Conservation (phyloP, 92 coral and sea anemone genomes). For the Siderastrea siderea region DNA sequence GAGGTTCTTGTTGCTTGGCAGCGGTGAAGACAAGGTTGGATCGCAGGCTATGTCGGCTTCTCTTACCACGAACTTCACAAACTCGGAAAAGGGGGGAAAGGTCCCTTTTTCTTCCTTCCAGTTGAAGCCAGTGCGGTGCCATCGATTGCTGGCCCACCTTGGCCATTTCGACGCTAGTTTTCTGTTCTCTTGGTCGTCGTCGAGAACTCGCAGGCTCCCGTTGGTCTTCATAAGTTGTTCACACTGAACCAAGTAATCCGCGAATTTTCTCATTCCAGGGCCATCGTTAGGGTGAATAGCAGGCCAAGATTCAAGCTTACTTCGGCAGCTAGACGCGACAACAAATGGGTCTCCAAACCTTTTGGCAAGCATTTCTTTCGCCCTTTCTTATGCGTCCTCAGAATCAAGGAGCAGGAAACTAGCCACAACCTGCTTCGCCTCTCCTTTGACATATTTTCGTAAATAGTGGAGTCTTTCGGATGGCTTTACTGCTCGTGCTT, state of each 20-base stretch:
- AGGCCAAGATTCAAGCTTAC: constrained; percentile 67
- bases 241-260: constrained; percentile 71
- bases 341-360: constrained; percentile 72
- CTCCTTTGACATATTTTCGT: constrained; percentile 59
- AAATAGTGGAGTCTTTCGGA: constrained; percentile 69
- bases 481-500: constrained; percentile 55
- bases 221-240: constrained; percentile 54
- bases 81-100: constrained; percentile 68
- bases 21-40: constrained; percentile 42
- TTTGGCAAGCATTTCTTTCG: constrained; percentile 57
- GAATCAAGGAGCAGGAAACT: constrained; percentile 68
- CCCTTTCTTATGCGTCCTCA: constrained; percentile 65
- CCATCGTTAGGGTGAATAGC: constrained; percentile 51
- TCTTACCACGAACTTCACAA: constrained; percentile 55
- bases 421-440: constrained; percentile 67
- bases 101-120: constrained; percentile 32
- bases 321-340: constrained; percentile 62
- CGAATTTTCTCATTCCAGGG: constrained; percentile 45
- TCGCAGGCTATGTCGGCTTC: constrained; percentile 74
- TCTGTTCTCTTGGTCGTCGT: constrained; percentile 67
- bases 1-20: background rate
- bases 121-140: constrained; percentile 45
- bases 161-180: constrained; percentile 60
- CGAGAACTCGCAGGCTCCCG: constrained; percentile 48
- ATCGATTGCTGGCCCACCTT: constrained; percentile 51